Base-by-base conservation (phyloP, 2,113 vertebrate species). In the Orthonyx spaldingii region DNA sequence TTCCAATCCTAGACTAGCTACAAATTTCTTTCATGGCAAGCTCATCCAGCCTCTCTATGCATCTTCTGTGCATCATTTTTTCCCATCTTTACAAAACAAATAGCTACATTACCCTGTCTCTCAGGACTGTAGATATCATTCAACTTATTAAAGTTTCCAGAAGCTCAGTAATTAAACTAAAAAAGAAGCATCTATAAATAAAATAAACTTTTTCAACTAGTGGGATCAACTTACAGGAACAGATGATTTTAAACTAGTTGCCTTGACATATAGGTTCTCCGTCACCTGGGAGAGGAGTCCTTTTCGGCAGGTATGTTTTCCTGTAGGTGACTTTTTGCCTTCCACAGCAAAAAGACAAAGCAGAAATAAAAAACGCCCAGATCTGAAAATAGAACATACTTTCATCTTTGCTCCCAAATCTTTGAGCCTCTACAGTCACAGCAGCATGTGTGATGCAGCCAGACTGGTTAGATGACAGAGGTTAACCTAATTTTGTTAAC, bases 401-500 rank as follows among this genome's bases (percentile, higher is more conserved):
- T 91, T 68, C 95, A 97, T 97, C 81, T 96, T 96, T 27, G 0
- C 66, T 87, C 60, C 83, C 84, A 79, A 72, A 79, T 93, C 56
- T 64, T 89, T 7, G 15, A 90, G 68, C 60, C 55, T 84, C 69
- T 41, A 72, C 39, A 68, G 90, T 92, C 85, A 64, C 70, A 90
- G 90, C 65, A 71, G 80, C 41, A 3, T 89, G 53, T 95, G 41
- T 94, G 88, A 71, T 75, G 44, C 50, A 94, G 90, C 37, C 30
- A 92, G 33, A 61, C 85, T 53, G 83, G 80, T 96, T 91, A 96
- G 95, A 95, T 77, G 69, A 86, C 42, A 96, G 72, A 97, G 83
- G 92, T 93, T 97, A 97, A 97, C 96, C 96, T 97, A 98, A 94
- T 97, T 97, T 92, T 82, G 81, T 94, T 59, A 97, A 82, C 95